Evolutionary conservation across 2,888 invertebrate genomes (phyloP).

Genomic region (Achlya flavicornis): DNA sequence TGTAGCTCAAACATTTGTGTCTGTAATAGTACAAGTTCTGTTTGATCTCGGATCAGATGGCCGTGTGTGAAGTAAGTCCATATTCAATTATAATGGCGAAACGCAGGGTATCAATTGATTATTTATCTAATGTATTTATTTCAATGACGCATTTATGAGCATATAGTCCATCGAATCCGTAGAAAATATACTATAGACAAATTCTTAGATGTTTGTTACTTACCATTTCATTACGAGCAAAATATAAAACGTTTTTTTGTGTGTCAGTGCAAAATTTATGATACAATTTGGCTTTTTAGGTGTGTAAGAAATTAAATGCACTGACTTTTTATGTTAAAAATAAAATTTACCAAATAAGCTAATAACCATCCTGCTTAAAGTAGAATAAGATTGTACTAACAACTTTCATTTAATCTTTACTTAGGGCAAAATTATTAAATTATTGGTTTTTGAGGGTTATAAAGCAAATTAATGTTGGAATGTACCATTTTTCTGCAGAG

Average conservation of each 20-base stretch:
- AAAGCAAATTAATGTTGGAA: neutral
- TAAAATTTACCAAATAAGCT: conserved; percentile 55
- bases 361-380: conserved; percentile 44
- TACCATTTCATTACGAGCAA: neutral
- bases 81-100: too few relatives aligned
- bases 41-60: too few relatives aligned
- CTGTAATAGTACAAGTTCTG: too few relatives aligned
- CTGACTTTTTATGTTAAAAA: conserved; percentile 39
- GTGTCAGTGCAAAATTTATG: conserved; percentile 26
- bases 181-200: neutral
- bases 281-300: conserved; percentile 67
- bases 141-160: too few relatives aligned
- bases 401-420: conserved; percentile 11
- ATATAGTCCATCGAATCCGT: too few relatives aligned
- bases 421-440: neutral
- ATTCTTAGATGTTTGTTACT: neutral
- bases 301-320: conserved; percentile 35
- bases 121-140: too few relatives aligned
- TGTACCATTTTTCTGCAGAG: neutral
- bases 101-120: too few relatives aligned
- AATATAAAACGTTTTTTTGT: conserved; percentile 17
- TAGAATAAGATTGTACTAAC: conserved; percentile 54
- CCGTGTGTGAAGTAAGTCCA: too few relatives aligned
- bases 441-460: neutral
- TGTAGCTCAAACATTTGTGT: too few relatives aligned